Evolutionary conservation across 2,113 vertebrate species (phyloP).

Genomic region (Lota lota): DNA sequence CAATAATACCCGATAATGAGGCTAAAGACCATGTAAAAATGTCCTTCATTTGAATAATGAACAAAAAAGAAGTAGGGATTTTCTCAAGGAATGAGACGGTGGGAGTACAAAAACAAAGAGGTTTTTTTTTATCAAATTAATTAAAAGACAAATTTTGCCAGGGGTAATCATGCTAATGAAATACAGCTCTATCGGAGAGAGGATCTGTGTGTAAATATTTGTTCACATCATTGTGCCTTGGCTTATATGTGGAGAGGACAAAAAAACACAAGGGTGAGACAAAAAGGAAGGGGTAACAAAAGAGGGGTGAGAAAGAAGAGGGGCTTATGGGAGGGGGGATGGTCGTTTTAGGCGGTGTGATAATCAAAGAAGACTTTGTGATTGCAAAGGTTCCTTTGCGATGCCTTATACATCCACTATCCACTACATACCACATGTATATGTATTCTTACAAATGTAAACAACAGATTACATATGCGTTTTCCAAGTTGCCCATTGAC

Average conservation of each 20-base stretch:
- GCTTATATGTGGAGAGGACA: not conserved
- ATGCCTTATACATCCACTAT: too few species aligned
- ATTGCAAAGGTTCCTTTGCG: not conserved
- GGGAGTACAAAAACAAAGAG: not conserved
- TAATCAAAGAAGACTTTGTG: not conserved
- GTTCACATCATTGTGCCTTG: slow-evolving; percentile 10
- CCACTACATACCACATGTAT: too few species aligned
- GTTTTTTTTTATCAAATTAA: slow-evolving; percentile 12
- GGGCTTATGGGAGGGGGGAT: not conserved
- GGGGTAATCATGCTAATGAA: slow-evolving; percentile 32
- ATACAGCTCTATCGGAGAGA: slow-evolving; percentile 14
- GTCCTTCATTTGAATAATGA: too few species aligned
- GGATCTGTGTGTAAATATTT: slow-evolving; percentile 26
- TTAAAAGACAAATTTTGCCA: slow-evolving; percentile 27
- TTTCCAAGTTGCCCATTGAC: too few species aligned
- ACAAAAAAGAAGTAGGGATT: not conserved
- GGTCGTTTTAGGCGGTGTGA: not conserved
- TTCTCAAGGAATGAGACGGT: slow-evolving; percentile 6
- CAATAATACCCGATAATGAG: too few species aligned
- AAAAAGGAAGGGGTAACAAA: slow-evolving; percentile 7
- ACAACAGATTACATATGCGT: too few species aligned
- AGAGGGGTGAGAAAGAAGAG: not conserved
- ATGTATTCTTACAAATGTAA: too few species aligned
- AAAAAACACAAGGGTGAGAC: not conserved
- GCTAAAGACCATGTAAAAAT: too few species aligned